Evolutionary conservation across 1,140 invertebrate genomes (phyloP).

Genomic region (Holotrichia oblita): DNA sequence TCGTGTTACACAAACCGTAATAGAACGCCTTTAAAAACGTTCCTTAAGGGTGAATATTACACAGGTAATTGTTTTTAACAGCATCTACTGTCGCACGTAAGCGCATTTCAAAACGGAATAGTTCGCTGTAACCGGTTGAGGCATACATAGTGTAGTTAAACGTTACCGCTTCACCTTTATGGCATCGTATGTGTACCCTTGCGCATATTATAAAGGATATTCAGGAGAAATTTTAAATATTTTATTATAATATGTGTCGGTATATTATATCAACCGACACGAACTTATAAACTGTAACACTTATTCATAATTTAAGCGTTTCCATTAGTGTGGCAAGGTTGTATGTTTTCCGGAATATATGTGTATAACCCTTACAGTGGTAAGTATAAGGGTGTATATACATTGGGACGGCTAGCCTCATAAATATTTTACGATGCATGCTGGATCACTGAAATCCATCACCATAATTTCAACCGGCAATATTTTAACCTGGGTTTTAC

Average conservation of each 20-base stretch:
- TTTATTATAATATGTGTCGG: constrained; percentile 13
- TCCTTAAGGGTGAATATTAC: not conserved
- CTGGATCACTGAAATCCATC: constrained; percentile 12
- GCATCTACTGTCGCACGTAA: not conserved
- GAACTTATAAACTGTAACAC: constrained; percentile 23
- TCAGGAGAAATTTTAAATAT: not conserved
- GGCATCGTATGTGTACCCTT: not conserved
- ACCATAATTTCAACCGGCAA: not conserved
- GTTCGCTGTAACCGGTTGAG: not conserved
- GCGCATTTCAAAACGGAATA: constrained; percentile 1
- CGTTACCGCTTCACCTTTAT: not conserved
- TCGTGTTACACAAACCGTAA: too few species aligned
- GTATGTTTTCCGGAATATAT: not conserved
- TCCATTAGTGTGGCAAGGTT: constrained; percentile 11
- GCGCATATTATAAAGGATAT: not conserved
- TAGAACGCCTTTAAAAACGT: not conserved
- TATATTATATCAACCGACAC: not conserved
- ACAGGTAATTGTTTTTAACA: constrained; percentile 9
- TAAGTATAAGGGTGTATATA: not conserved
- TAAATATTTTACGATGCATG: constrained; percentile 13
- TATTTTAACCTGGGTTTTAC: not conserved
- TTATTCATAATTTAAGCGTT: constrained; percentile 23
- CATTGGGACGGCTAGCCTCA: not conserved
- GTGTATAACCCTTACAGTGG: not conserved
- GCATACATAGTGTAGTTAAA: not conserved